phyloP scores from a whole-genome alignment of 2,113 vertebrate species.

The Podiceps cristatus region DNA sequence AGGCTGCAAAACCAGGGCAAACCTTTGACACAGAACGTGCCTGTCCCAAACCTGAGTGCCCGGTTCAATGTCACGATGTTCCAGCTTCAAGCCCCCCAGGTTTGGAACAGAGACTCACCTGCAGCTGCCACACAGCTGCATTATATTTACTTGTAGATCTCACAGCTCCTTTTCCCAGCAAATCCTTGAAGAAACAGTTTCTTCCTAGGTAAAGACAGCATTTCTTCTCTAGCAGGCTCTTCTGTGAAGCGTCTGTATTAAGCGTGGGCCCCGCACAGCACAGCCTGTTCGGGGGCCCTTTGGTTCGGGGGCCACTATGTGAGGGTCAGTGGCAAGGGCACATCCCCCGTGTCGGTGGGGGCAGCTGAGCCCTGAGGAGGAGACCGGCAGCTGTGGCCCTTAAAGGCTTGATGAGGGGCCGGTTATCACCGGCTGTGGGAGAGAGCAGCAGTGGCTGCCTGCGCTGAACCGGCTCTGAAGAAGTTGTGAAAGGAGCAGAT shows the following conservation, averaged over 20 bases:
- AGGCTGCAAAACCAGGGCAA: background rate
- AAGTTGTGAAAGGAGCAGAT: background rate
- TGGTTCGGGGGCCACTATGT: no score
- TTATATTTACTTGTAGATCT: background rate
- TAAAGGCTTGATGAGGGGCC: background rate
- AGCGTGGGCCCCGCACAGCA: fast-evolving
- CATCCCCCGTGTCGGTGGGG: background rate
- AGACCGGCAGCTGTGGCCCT: background rate
- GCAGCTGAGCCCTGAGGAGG: background rate
- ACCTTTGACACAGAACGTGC: background rate
- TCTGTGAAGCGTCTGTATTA: background rate
- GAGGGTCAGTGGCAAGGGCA: background rate
- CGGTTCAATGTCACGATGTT: background rate
- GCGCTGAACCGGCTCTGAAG: background rate
- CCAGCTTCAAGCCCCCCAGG: background rate
- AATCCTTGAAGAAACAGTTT: background rate
- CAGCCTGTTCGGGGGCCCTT: background rate
- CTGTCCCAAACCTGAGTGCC: background rate
- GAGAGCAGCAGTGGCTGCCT: background rate
- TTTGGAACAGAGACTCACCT: background rate
- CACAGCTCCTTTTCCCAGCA: background rate
- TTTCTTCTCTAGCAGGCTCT: background rate
- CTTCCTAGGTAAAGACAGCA: background rate
- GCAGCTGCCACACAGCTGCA: background rate
- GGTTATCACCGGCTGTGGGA: background rate